phyloP scores from a whole-genome alignment of 2,113 vertebrate species.

The Ellobius talpinus region DNA sequence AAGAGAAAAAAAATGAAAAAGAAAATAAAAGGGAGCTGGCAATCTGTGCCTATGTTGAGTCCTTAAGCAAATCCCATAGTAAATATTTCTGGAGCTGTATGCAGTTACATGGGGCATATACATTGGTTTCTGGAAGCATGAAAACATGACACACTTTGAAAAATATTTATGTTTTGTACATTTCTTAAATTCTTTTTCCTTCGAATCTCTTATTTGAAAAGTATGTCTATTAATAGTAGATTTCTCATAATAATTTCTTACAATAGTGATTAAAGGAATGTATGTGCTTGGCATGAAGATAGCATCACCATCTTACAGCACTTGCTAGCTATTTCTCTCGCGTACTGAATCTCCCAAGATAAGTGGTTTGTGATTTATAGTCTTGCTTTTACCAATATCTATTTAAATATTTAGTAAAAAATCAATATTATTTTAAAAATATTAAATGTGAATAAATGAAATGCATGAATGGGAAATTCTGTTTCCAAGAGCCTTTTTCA shows the following conservation, averaged over 20 bases:
- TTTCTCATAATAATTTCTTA: background rate
- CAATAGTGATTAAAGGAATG: background rate
- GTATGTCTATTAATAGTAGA: background rate
- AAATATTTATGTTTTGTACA: background rate
- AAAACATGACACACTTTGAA: background rate
- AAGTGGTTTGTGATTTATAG: background rate
- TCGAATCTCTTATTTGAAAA: background rate
- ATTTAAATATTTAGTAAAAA: background rate
- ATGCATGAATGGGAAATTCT: background rate
- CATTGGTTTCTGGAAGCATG: background rate
- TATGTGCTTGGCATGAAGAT: background rate
- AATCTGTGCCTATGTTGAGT: background rate
- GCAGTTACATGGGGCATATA: no score
- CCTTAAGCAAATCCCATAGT: background rate
- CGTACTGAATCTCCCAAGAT: background rate
- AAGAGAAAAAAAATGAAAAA: background rate
- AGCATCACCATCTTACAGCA: background rate
- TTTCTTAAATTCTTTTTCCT: background rate
- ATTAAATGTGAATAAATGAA: background rate
- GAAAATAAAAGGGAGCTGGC: background rate
- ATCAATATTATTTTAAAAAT: background rate
- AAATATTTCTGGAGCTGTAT: background rate
- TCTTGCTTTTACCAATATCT: background rate
- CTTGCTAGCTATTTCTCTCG: background rate
- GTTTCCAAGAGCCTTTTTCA: background rate